Evolutionary conservation across 2,113 vertebrate genomes (phyloP).

Genomic region (Stercorarius parasiticus): DNA sequence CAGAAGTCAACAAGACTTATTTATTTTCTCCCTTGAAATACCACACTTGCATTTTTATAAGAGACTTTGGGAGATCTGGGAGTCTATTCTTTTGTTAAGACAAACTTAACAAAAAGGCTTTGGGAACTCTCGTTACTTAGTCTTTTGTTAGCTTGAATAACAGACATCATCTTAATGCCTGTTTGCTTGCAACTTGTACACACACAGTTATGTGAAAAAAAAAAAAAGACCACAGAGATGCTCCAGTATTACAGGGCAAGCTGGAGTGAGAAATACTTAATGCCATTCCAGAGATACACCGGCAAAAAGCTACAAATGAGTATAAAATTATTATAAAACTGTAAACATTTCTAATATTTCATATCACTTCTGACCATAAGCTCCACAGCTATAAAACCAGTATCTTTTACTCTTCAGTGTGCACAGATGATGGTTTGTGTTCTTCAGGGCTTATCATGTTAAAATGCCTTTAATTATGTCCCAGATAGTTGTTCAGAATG

Average conservation of each 20-base stretch:
- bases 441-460: slow-evolving; percentile 68
- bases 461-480: slow-evolving; percentile 78
- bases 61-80: neutral
- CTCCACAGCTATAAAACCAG: slow-evolving; percentile 75
- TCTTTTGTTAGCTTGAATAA: slow-evolving; percentile 3
- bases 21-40: slow-evolving; percentile 8
- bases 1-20: slow-evolving; percentile 1
- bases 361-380: slow-evolving; percentile 78
- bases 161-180: neutral
- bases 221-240: slow-evolving; percentile 24
- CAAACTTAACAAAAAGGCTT: neutral
- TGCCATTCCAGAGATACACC: slow-evolving; percentile 59
- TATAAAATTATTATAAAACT: slow-evolving; percentile 79
- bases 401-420: slow-evolving; percentile 68
- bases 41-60: neutral
- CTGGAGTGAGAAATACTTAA: slow-evolving; percentile 60
- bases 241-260: slow-evolving; percentile 27
- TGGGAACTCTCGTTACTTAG: slow-evolving; percentile 11
- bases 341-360: slow-evolving; percentile 78
- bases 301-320: slow-evolving; percentile 64
- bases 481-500: slow-evolving; percentile 50
- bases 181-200: slow-evolving; percentile 25
- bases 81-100: neutral
- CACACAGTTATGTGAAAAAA: slow-evolving; percentile 10
- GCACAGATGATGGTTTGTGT: slow-evolving; percentile 59